Percentiles rank a stretch among this genome's conserved stretches.
phyloP scores from a whole-genome alignment of 23 tunicate species.

The Botrylloides violaceus region DNA sequence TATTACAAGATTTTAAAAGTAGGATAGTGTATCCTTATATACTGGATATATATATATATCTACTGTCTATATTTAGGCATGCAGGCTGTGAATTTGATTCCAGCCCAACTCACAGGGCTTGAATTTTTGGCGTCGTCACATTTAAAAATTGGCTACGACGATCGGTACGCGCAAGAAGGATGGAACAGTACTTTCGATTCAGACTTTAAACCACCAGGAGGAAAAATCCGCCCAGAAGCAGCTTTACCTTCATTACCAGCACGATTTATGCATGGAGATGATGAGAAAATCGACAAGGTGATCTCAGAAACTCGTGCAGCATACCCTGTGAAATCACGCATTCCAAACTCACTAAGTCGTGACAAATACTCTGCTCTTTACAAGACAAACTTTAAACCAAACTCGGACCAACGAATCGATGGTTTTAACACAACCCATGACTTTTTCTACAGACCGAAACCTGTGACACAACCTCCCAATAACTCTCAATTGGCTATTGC shows the following conservation, averaged over 20 bases:
- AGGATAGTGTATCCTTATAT: too few species aligned
- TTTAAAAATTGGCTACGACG: conserved; percentile 53
- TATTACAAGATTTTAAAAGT: too few species aligned
- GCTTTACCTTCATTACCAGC: conserved; percentile 60
- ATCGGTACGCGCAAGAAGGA: conserved; percentile 35
- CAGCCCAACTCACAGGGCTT: conserved; percentile 46
- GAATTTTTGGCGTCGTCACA: conserved; percentile 73
- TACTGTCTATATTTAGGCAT: too few species aligned
- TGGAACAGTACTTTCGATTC: conserved; percentile 66
- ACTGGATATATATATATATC: too few species aligned
- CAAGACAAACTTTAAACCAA: conserved; percentile 68
- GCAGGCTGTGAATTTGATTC: conserved; percentile 33
- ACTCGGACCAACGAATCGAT: conserved; percentile 56
- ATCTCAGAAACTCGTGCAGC: conserved; percentile 58
- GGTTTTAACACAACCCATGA: conserved; percentile 60
- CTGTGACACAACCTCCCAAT: neutral
- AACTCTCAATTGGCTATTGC: conserved; percentile 22
- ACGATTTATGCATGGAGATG: conserved; percentile 62
- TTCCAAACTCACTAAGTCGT: conserved; percentile 21
- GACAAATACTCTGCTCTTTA: conserved; percentile 75
- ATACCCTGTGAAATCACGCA: conserved; percentile 38
- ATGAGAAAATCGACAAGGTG: conserved; percentile 43
- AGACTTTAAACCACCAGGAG: conserved; percentile 43
- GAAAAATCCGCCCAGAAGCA: conserved; percentile 35
- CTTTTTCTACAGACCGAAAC: conserved; percentile 38